Percentiles rank a stretch among this genome's conserved stretches.
Conservation (phyloP, 2,797 vertebrate species). For the Urosaurus nigricauda region DNA sequence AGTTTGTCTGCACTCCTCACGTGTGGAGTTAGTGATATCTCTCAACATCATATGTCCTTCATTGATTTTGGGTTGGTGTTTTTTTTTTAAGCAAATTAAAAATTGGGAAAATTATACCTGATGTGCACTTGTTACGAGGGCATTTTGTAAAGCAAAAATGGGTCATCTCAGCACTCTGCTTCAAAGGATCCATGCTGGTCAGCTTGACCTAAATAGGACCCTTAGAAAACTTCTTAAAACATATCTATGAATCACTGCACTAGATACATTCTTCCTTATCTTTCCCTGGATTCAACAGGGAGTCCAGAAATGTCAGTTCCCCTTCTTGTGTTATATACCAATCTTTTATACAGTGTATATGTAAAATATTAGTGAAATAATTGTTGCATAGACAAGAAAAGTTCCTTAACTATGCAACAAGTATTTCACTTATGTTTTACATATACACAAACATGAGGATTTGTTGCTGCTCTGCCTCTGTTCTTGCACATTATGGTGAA, state of each 20-base stretch:
- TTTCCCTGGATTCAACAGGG: not conserved
- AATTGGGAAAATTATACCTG: no score
- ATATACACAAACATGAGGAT: no score
- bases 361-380: no score
- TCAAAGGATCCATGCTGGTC: not conserved
- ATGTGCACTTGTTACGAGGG: no score
- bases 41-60: not conserved
- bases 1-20: no score
- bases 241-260: not conserved
- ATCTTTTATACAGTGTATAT: no score
- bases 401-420: not conserved
- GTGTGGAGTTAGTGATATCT: no score
- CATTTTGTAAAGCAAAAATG: no score
- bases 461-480: not conserved
- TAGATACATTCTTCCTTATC: not conserved
- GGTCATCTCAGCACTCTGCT: not conserved
- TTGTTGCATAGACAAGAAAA: no score
- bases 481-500: not conserved
- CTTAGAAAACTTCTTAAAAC: not conserved
- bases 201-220: not conserved
- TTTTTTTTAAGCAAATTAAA: no score
- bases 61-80: no score
- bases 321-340: not conserved
- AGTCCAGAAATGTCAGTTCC: not conserved
- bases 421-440: not conserved